A percentile compares a stretch with the other conserved stretches of the same genome.
These are phyloP conservation scores for Synergus japonicus DNA, from an alignment of 2,888 invertebrate species.

Conservation along the genomic window DNA sequence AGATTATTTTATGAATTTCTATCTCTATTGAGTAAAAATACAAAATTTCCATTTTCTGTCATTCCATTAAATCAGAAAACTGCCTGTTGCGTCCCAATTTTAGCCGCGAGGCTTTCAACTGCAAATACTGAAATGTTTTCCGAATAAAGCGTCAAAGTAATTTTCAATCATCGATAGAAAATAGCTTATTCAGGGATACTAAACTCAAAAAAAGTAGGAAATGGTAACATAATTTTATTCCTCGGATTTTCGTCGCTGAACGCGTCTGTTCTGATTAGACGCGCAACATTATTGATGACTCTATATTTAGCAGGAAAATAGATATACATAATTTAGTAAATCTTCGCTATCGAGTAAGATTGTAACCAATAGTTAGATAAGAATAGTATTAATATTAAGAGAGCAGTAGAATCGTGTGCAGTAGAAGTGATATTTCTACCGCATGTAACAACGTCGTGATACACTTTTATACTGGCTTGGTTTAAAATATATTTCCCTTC, in stretches of 20 bases:
- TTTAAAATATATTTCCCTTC: conserved; percentile 35
- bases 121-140: too few relatives aligned
- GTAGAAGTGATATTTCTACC: conserved; percentile 22
- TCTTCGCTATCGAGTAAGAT: not conserved
- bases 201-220: conserved; percentile 15
- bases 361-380: not conserved
- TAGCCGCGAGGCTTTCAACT: too few relatives aligned
- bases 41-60: too few relatives aligned
- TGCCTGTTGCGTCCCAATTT: too few relatives aligned
- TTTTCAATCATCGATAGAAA: too few relatives aligned
- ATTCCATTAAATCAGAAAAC: too few relatives aligned
- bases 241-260: not conserved
- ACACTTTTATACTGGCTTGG: conserved; percentile 33
- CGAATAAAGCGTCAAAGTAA: too few relatives aligned
- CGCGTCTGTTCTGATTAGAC: not conserved
- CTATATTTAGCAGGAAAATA: not conserved
- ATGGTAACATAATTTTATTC: conserved; percentile 20
- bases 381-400: conserved; percentile 20
- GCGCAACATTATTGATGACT: not conserved
- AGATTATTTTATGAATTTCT: too few relatives aligned
- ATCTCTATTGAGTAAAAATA: too few relatives aligned
- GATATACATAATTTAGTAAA: not conserved
- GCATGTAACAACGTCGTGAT: conserved; percentile 37
- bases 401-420: not conserved
- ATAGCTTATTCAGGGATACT: not conserved